Evolutionary conservation across 2,797 vertebrate genomes (phyloP).

Genomic region (Neosilurus mollespiculum): DNA sequence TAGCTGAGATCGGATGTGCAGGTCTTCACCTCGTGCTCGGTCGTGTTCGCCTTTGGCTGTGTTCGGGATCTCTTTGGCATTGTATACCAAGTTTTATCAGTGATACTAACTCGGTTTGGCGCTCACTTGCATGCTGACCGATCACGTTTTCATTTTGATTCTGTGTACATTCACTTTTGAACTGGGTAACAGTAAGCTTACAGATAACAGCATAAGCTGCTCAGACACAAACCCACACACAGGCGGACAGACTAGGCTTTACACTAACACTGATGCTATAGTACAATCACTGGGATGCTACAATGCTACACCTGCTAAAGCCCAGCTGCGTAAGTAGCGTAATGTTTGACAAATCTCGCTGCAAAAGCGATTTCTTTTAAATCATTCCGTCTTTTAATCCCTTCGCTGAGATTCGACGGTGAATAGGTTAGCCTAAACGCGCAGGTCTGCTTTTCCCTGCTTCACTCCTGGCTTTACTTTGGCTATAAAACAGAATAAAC

Average conservation of each 20-base stretch:
- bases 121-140: not conserved
- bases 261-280: not conserved
- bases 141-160: constrained; percentile 8
- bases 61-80: constrained; percentile 64
- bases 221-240: constrained; percentile 55
- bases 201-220: not conserved
- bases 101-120: constrained; percentile 9
- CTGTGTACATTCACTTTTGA: constrained; percentile 1
- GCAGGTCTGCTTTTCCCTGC: not conserved
- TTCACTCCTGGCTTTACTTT: not conserved
- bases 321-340: not conserved
- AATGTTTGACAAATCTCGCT: not conserved
- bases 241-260: constrained; percentile 56
- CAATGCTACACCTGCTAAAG: not conserved
- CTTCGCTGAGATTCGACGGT: not conserved
- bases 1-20: constrained; percentile 19
- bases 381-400: not conserved
- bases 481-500: constrained; percentile 3
- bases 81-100: constrained; percentile 55
- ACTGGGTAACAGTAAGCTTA: not conserved
- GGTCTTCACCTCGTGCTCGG: constrained; percentile 50
- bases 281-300: not conserved
- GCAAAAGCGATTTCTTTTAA: not conserved
- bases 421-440: not conserved
- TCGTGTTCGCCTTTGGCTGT: constrained; percentile 63